Evolutionary conservation across 1,140 invertebrate genomes (phyloP).

Genomic region (Sarcophaga bullata): DNA sequence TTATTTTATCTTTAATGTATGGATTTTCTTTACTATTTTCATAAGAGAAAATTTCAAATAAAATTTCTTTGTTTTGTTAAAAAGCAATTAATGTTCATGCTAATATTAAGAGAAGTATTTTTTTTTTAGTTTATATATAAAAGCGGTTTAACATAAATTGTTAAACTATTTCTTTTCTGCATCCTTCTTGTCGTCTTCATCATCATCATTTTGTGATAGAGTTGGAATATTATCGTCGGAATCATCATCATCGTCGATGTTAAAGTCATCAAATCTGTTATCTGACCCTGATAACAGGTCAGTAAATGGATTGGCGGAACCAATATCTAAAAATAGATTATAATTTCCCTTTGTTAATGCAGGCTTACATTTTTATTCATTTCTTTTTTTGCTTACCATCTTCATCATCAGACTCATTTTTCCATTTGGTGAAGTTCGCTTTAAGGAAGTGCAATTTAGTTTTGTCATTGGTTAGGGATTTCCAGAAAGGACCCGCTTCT

Average conservation of each 20-base stretch:
- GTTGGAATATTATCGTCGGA: conserved; percentile 63
- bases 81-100: conserved; percentile 40
- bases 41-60: conserved; percentile 13
- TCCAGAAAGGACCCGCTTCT: conserved; percentile 81
- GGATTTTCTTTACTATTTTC: conserved; percentile 24
- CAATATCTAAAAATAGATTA: conserved; percentile 24
- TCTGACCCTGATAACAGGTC: conserved; percentile 47
- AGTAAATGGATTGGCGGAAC: conserved; percentile 30
- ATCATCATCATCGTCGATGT: conserved; percentile 57
- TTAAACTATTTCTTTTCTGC: conserved; percentile 44
- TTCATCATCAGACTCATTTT: conserved; percentile 86
- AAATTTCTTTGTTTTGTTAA: conserved; percentile 13
- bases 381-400: conserved; percentile 49
- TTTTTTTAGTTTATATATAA: background rate
- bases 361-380: background rate
- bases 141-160: conserved; percentile 40
- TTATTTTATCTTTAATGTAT: background rate
- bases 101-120: conserved; percentile 38
- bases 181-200: conserved; percentile 51
- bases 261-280: conserved; percentile 61
- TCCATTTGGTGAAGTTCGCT: conserved; percentile 97
- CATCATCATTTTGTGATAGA: conserved; percentile 62
- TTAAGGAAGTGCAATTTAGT: conserved; percentile 96
- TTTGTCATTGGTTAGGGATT: conserved; percentile 85
- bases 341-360: no score